Percentiles rank a stretch among this genome's conserved stretches.
Conservation (phyloP, 2,888 invertebrate species). For the Drosophila diplacantha region DNA sequence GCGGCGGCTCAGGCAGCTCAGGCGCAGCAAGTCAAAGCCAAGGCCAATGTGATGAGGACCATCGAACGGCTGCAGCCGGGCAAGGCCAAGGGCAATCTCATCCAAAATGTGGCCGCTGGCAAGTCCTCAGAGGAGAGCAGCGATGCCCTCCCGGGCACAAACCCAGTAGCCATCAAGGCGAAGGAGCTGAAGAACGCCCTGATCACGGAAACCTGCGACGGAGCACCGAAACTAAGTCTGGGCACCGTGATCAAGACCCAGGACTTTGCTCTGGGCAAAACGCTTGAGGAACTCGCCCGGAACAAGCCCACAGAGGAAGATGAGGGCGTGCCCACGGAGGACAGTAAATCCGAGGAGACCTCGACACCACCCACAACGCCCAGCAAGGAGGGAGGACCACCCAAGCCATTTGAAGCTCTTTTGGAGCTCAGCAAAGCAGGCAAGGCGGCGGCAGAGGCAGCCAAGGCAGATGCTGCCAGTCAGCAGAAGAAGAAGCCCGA, state of each 20-base stretch:
- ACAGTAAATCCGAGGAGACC: conserved; percentile 24
- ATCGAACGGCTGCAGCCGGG: conserved; percentile 91
- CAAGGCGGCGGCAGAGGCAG: conserved; percentile 5
- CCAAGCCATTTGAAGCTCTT: conserved; percentile 56
- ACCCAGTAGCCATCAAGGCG: conserved; percentile 78
- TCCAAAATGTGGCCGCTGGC: conserved; percentile 84
- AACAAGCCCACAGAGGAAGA: conserved; percentile 50
- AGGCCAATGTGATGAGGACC: conserved; percentile 85
- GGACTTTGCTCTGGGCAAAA: conserved; percentile 82
- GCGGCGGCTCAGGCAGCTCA: conserved; percentile 72
- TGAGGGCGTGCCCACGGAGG: conserved; percentile 39
- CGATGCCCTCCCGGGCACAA: conserved; percentile 64
- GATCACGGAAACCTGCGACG: conserved; percentile 82
- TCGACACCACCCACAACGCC: conserved; percentile 25
- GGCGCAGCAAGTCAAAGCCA: conserved; percentile 79
- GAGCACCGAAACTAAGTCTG: conserved; percentile 88
- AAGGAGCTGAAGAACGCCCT: conserved; percentile 81
- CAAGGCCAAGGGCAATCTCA: conserved; percentile 90
- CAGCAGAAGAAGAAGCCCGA: conserved; percentile 80
- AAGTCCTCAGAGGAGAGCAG: conserved; percentile 77
- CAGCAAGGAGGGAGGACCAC: conserved; percentile 31
- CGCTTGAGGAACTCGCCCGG: conserved; percentile 78
- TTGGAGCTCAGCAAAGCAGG: conserved; percentile 54
- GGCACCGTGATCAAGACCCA: conserved; percentile 89
- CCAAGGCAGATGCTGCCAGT: conserved; percentile 15